Conservation (phyloP, 2,797 vertebrate genomes). For the Tarsius wallacei region DNA sequence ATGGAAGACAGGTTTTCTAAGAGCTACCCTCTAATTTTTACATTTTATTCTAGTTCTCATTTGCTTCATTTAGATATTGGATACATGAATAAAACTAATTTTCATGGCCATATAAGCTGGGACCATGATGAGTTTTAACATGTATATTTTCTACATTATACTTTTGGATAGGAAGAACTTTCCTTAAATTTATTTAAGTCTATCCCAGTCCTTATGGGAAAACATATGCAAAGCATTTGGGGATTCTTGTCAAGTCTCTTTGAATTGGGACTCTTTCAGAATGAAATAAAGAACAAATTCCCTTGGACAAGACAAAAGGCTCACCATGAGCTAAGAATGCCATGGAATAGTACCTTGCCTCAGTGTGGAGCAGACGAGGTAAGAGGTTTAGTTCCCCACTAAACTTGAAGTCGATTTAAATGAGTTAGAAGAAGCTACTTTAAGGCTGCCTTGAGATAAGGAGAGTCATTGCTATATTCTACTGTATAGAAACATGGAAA, state of each 20-base stretch:
- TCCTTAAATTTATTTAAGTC: background rate
- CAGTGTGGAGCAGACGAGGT: background rate
- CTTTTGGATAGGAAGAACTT: background rate
- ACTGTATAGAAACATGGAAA: background rate
- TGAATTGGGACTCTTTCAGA: background rate
- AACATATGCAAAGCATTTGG: slow-evolving; percentile 30
- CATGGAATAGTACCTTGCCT: background rate
- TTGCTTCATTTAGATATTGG: slow-evolving; percentile 30
- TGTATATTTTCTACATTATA: background rate
- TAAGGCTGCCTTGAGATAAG: background rate
- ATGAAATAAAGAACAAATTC: background rate
- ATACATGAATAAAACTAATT: slow-evolving; percentile 21
- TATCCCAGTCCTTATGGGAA: background rate
- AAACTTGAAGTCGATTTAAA: background rate
- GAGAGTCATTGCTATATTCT: background rate
- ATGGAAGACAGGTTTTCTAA: background rate
- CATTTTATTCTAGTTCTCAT: background rate
- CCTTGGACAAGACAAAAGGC: background rate
- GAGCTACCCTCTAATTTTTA: background rate
- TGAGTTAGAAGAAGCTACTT: background rate
- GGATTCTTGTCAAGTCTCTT: slow-evolving; percentile 25
- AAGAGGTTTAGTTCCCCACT: background rate
- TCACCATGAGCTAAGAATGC: background rate
- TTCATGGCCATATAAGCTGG: slow-evolving; percentile 16
- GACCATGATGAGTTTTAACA: background rate